Base-by-base conservation (phyloP, 2,888 invertebrate species). In the Drosophila histrio region DNA sequence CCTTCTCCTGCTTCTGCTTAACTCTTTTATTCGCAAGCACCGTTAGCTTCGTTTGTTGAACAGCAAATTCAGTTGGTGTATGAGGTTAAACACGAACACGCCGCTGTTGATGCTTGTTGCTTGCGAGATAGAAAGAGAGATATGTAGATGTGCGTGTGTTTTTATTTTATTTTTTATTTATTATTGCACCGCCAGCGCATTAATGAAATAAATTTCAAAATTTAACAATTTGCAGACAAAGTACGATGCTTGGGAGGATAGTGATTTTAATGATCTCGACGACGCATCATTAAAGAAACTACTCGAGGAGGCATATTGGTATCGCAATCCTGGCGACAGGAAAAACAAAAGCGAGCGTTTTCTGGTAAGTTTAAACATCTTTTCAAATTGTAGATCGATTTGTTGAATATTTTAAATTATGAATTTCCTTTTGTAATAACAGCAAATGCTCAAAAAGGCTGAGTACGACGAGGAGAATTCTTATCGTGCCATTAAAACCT, bases 261-360 rank as follows among this genome's bases (percentile, higher is more conserved):
- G 83, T 63, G 86, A 87, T 68, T 92, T 94, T 77, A 94, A 93
- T 75, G 94, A 94, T 80, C 92, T 96, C 90, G 95, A 96, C 92
- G 96, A 97, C 90, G 94, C 94, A 61, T 94, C 95, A 91, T 93
- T 97, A 72, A 94, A 95, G 84, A 95, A 95, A 62, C 93, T 97
- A 73, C 93, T 97, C 84, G 96, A 97, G 91, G 97, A 97, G 93
- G 96, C 96, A 77, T 94, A 96, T 90, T 95, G 94, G 76, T 97
- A 97, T 92, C 96, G 96, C 92, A 94, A 95, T 91, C 96, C 96
- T 59, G 96, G 96, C 93, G 97, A 97, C 91, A 94, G 95, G 75
- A 95, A 96, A 92, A 96, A 96, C 87, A 97, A 96, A 92, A 96
- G 96, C 92, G 94, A 94, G 91, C 94, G 96, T 63, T 97, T 97